Conservation (phyloP, 2,113 vertebrate species). For the Cyanocitta stelleri region DNA sequence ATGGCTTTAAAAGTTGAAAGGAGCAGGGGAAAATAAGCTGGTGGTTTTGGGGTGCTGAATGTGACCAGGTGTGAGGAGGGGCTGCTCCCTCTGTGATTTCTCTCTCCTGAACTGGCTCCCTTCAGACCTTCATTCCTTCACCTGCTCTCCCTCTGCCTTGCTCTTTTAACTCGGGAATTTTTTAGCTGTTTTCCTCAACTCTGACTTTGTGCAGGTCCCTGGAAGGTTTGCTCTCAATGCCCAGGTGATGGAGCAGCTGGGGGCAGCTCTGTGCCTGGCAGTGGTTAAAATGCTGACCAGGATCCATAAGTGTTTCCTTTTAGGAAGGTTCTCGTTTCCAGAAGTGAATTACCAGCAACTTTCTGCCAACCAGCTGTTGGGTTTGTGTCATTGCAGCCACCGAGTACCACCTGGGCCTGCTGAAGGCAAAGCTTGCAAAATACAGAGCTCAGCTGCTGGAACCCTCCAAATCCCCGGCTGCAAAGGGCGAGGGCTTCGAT, state of each 20-base stretch:
- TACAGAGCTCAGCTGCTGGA: constrained; percentile 95
- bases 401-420: constrained; percentile 94
- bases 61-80: not conserved
- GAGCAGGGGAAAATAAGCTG: not conserved
- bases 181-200: not conserved
- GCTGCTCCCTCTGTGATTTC: not conserved
- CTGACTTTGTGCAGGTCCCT: not conserved
- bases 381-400: constrained; percentile 76
- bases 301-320: rapidly evolving
- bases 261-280: too few relatives aligned
- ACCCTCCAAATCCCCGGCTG: constrained; percentile 87
- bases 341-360: not conserved
- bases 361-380: not conserved
- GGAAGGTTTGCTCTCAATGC: not conserved
- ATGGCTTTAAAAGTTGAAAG: rapidly evolving
- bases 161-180: rapidly evolving
- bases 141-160: not conserved
- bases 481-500: constrained; percentile 97
- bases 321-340: not conserved
- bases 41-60: rapidly evolving
- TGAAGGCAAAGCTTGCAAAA: constrained; percentile 96
- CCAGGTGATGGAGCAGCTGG: rapidly evolving
- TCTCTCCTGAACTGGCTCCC: not conserved
- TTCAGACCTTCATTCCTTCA: not conserved
- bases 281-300: rapidly evolving